Base-by-base conservation (phyloP, 2,888 invertebrate species). In the Lingula anatina region DNA sequence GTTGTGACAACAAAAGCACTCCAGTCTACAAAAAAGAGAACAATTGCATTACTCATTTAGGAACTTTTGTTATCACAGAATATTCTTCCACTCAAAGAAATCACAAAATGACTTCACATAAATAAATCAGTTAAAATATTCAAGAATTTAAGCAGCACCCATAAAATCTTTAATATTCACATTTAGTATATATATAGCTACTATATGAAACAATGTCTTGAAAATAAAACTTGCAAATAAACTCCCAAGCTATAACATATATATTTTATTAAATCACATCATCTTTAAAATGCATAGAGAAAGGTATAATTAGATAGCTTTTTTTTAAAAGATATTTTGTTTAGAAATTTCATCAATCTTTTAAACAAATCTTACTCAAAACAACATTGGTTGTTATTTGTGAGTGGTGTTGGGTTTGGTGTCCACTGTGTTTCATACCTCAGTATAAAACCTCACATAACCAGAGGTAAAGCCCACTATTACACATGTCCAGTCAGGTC, bases 401-500 rank as follows among this genome's bases (percentile, higher is more conserved):
- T 31, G 35, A 31, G 9, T 12, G 9, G 15, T n/a, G 15, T 12
- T 12, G 15, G 35, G 9, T 31, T 31, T 9, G 9, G 9, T 15
- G 35, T n/a, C n/a, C n/a, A n/a, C 12, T 39, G 12, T 20, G 12
- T 39, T 25, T 27, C 55, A 27, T 57, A 73, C 75, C 68, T 95
- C 93, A 1, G 91, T 90, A 71, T 90, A 94, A 78, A 94, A 91
- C 55, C 87, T 82, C 12, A 95, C 82, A 78, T 82, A 84, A 20
- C 96, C 96, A 59, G 89, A 87, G 62, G 84, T 85, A 66, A 89
- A 88, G 15, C 95, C 96, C 50, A 92, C 83, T 53, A 87, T 84
- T 53, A 95, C 83, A 71, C 92, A 93, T 15, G 91, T 93, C 95
- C 95, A 96, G 73, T 96, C 95, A 25, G 90, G 85, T 5, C 85